Evolutionary conservation across 2,888 invertebrate species (phyloP), one percentile per base, ranked within the genome.

Genomic region (Drepanosiphum platanoidis): DNA sequence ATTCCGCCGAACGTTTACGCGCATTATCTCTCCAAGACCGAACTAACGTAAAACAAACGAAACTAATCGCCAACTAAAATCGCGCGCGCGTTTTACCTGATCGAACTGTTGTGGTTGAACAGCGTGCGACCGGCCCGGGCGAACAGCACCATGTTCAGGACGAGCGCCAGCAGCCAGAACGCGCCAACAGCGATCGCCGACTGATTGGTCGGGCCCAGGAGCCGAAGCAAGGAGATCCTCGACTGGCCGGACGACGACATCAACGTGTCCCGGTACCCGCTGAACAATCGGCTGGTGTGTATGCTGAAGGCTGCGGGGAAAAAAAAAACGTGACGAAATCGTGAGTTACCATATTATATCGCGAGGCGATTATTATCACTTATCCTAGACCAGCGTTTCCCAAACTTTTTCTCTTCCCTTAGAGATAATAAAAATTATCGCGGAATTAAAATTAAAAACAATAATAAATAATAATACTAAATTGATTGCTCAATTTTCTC

Each of bases 161-260:
- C 91, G n/a, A 91, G 91, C 0, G 92, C 92, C 0, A 91, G 91
- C 0, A 91, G 90, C 92, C 92, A 93, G 27, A 92, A 90, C 61
- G 91, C 90, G 0, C 89, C 89, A 27, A 90, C 87, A 0, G 90
- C 90, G 4, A 89, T 88, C 11, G 90, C 90, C 34, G 89, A 88
- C 52, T 89, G 89, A 0, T 89, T 87, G 1, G 89, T 89, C 0
- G 90, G 90, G 0, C 90, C 90, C 58, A 90, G 87, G 86, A 90
- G 89, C 11, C 90, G 89, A 9, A 89, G 88, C 4, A 88, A 86
- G 1, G 90, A 89, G 18, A 88, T 89, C 9, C 89, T 89, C 80
- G 88, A 88, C 87, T 89, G 89, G 0, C 89, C 88, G 4, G 90
- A 89, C 15, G 86, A 70, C 30, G 86, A 32, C 83, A 74, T 72